These are phyloP conservation scores for Alitta virens DNA, from an alignment of 2,888 invertebrate species.

Conservation along the genomic window DNA sequence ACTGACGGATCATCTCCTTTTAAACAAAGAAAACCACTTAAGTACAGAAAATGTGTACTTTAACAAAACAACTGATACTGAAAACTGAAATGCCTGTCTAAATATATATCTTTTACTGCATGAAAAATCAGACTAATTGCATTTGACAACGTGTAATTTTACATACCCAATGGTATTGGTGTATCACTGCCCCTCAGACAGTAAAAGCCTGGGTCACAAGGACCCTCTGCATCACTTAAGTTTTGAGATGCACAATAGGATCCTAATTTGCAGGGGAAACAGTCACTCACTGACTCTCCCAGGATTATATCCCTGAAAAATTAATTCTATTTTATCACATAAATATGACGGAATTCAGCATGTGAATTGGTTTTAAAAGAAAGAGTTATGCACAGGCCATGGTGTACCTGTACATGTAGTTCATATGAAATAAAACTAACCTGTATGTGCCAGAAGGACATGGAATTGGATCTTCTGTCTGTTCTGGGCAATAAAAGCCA, in stretches of 20 bases:
- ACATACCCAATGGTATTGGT: conserved; percentile 45
- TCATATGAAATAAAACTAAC: no score
- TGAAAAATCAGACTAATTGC: no score
- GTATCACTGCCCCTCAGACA: conserved; percentile 44
- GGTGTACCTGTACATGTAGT: no score
- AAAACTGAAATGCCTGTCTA: no score
- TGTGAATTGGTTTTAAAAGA: not conserved
- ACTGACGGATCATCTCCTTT: no score
- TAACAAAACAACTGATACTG: no score
- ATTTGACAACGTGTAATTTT: no score
- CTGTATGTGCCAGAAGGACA: conserved; percentile 49
- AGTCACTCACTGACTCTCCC: conserved; percentile 35
- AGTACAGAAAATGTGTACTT: no score
- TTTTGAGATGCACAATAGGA: conserved; percentile 44
- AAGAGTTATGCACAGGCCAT: not conserved
- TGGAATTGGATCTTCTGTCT: conserved; percentile 46
- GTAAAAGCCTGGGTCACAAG: conserved; percentile 48
- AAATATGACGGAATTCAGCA: not conserved
- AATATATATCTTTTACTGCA: no score
- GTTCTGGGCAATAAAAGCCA: conserved; percentile 47
- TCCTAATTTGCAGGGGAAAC: conserved; percentile 43
- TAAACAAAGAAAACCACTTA: no score
- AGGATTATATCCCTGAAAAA: conserved; percentile 32
- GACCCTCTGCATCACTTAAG: conserved; percentile 41
- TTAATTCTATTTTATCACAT: no score